Evolutionary conservation across 2,888 invertebrate genomes (phyloP).

Genomic region (Augiades crinisus): DNA sequence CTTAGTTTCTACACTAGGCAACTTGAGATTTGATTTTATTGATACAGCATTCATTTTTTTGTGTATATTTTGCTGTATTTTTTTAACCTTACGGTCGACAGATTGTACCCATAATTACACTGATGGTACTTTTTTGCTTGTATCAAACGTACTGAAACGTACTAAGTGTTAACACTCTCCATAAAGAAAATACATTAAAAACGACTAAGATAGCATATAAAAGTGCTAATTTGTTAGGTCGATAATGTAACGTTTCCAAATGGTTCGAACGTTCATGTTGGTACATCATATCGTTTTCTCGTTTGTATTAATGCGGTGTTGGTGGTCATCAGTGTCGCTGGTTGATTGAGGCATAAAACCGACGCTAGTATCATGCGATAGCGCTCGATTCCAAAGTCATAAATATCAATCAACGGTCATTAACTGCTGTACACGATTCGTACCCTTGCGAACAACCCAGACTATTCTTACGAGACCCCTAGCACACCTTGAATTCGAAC

Average conservation of each 20-base stretch:
- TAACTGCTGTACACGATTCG: slow-evolving; percentile 42
- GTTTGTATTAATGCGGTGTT: slow-evolving; percentile 6
- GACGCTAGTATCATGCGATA: slow-evolving; percentile 50
- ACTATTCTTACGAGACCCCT: slow-evolving; percentile 39
- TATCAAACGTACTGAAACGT: no score
- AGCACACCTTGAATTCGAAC: slow-evolving; percentile 15
- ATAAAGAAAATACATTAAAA: background rate
- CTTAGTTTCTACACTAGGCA: no score
- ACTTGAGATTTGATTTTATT: no score
- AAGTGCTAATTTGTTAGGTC: slow-evolving; percentile 10
- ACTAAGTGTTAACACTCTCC: no score
- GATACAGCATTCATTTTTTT: no score
- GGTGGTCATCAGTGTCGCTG: slow-evolving; percentile 33
- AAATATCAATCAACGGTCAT: slow-evolving; percentile 67
- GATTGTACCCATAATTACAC: no score
- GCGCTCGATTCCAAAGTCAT: slow-evolving; percentile 57
- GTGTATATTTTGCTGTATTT: no score
- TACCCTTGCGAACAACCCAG: slow-evolving; percentile 40
- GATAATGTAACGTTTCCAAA: slow-evolving; percentile 6
- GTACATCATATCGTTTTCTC: slow-evolving; percentile 2
- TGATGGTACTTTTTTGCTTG: no score
- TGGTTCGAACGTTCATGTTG: background rate
- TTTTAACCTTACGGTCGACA: no score
- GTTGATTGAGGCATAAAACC: slow-evolving; percentile 49
- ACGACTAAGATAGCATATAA: background rate